These are phyloP conservation scores for Sycophaga agraensis DNA, from an alignment of 1,140 invertebrate species.

Conservation along the genomic window DNA sequence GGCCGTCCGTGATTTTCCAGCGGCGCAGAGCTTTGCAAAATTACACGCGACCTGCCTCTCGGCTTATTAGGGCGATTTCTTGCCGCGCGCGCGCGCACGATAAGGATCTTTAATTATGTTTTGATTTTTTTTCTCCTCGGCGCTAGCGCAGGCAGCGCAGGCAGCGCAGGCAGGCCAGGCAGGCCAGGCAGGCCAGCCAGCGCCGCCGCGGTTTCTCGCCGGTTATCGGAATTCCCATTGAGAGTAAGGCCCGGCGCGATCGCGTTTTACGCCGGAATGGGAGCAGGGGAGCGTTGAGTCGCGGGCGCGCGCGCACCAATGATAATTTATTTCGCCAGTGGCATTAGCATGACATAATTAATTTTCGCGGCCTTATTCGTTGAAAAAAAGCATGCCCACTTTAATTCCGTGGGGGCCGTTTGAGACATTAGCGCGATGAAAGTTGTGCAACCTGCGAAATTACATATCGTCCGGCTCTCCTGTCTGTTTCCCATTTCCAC, in stretches of 20 bases:
- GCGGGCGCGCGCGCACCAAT: background rate
- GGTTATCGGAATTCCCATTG: slow-evolving; percentile 27
- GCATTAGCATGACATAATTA: slow-evolving; percentile 24
- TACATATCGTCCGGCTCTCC: too few relatives aligned
- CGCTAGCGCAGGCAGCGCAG: too few relatives aligned
- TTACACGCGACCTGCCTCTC: slow-evolving; percentile 11
- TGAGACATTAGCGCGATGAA: background rate
- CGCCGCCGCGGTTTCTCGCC: slow-evolving; percentile 12
- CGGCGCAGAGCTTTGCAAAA: slow-evolving; percentile 16
- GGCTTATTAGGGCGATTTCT: slow-evolving; percentile 28
- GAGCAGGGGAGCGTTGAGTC: background rate
- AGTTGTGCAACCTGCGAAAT: slow-evolving; percentile 11
- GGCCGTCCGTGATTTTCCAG: slow-evolving; percentile 14
- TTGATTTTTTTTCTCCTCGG: slow-evolving; percentile 17
- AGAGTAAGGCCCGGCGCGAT: background rate
- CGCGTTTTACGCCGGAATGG: background rate
- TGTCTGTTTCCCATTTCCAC: too few relatives aligned
- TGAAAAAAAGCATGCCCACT: background rate
- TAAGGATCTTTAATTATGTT: slow-evolving; percentile 31
- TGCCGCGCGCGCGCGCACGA: slow-evolving; percentile 13
- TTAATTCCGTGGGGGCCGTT: background rate
- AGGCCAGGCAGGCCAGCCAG: too few relatives aligned
- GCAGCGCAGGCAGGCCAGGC: too few relatives aligned
- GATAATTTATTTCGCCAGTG: slow-evolving; percentile 16
- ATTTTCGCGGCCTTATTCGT: slow-evolving; percentile 2